Evolutionary conservation across 2,888 invertebrate genomes (phyloP), one percentile per base, ranked within the genome.

Genomic region (Neelides folsomi): DNA sequence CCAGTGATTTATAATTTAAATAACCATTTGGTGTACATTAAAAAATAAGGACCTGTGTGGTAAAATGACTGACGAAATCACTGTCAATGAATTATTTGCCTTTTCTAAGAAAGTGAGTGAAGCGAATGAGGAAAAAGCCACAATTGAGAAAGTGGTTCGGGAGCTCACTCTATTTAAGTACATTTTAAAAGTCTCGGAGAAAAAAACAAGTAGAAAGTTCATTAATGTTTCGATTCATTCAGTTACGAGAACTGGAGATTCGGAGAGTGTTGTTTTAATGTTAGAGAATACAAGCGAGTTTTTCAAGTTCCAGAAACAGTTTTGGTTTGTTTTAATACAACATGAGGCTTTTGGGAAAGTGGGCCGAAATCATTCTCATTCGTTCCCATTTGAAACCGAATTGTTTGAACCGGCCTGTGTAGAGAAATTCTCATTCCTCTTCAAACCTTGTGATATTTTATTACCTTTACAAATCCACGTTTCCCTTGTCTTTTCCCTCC

Each of bases 141-240:
- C 45, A 36, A 52, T 53, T 39, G 54, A 59, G 18, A n/a, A 41
- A n/a, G 53, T 47, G n/a, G 41, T 62, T 16, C 12, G 50, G 27
- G 48, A 59, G 15, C 43, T 62, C 10, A 59, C 54, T 1, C 13
- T 57, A 35, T 62, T 57, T 49, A 47, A 58, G 16, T 59, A 62
- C 41, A 38, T 62, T n/a, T 44, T 48, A 12, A 18, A 20, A 18
- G 40, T 57, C 2, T 47, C 43, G 10, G 51, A 49, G 12, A 12
- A 50, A 36, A 43, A 18, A 16, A 35, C 10, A n/a, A 36, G n/a
- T n/a, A 20, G 5, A 55, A 57, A 46, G 47, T 58, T 9, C 47
- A 13, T 60, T 36, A 49, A 48, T 36, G 37, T 54, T 18, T 41
- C 44, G 13, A 42, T 53, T 1, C 55, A 51, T 20, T 49, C 55